Base-by-base conservation (phyloP, 1,140 invertebrate genomes). In the Meloidogyne floridensis region DNA sequence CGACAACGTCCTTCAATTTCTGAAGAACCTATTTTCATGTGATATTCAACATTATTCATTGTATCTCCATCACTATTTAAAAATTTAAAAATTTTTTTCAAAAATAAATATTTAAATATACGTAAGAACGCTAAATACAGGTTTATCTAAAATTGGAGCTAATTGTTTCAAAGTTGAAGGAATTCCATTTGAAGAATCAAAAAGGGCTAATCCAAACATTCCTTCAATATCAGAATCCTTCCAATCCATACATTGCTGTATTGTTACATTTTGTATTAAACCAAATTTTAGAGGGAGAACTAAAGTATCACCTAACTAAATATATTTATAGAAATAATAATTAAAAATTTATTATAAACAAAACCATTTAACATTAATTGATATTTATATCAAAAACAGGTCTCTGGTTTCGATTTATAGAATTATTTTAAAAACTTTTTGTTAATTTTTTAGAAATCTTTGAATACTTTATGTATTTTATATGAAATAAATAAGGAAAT, bases 261-360 rank as follows among this genome's bases (percentile, higher is more conserved):
- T 65, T 65, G 59, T 65, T 65, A 65, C 59, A 65, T 65, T 65
- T 65, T 65, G 10, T 13, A 65, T 65, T 65, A 65, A 65, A 7
- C 59, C 59, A 65, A 65, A 65, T 18, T 65, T 65, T 65, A 65
- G n/a, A 5, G 59, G 59, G n/a, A 65, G 59, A 65, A 65, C 59
- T 65, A 65, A 65, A n/a, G 15, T 65, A 65, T 65, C n/a, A n/a
- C 59, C 59, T n/a, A 65, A 65, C 59, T 65, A 65, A 65, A 65
- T n/a, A 65, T n/a, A 54, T n/a, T n/a, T n/a, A n/a, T 10, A 13
- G 8, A 10, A 11, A 54, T 54, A 54, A 54, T 54, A 10, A 53
- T 54, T 13, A 54, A 13, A 54, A 54, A 54, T 9, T 54, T 3
- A 54, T 54, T 13, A 54, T 10, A 54, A 54, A 10, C 53, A 32